Evolutionary conservation across 1,140 invertebrate genomes (phyloP).

Genomic region (Drosophila biarmipes): DNA sequence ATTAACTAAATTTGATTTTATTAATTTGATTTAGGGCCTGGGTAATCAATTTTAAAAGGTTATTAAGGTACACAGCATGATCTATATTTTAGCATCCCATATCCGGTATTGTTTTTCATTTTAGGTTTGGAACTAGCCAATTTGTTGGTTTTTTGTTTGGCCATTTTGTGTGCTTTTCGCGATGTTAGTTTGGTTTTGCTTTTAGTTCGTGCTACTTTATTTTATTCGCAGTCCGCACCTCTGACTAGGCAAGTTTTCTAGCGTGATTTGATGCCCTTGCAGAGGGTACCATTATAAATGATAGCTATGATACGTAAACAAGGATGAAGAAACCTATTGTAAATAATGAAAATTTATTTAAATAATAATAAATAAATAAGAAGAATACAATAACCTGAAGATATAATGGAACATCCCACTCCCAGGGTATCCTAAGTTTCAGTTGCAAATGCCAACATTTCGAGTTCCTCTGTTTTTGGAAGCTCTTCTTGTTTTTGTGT

Average conservation of each 20-base stretch:
- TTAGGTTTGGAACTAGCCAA: slow-evolving; percentile 15
- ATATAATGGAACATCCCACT: background rate
- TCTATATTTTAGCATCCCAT: background rate
- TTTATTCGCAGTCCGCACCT: slow-evolving; percentile 55
- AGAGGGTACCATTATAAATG: background rate
- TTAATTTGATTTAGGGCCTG: slow-evolving; percentile 60
- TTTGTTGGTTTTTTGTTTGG: slow-evolving; percentile 20
- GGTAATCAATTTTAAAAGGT: slow-evolving; percentile 31
- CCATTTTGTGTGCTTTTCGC: slow-evolving; percentile 33
- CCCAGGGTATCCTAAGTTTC: background rate
- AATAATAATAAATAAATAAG: background rate
- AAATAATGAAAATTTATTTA: too few relatives aligned
- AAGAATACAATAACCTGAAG: background rate
- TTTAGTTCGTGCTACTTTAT: slow-evolving; percentile 37
- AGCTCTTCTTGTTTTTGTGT: slow-evolving; percentile 33
- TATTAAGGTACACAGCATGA: background rate
- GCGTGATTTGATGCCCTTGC: slow-evolving; percentile 4
- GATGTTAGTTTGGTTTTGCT: slow-evolving; percentile 54
- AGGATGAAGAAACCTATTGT: too few relatives aligned
- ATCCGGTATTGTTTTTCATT: slow-evolving; percentile 36
- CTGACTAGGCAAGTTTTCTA: slow-evolving; percentile 59
- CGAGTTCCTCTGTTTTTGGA: slow-evolving; percentile 18
- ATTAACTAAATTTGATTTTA: background rate
- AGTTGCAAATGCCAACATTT: too few relatives aligned
- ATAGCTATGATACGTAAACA: too few relatives aligned